Conservation (phyloP, 2,888 invertebrate genomes). For the Meta bourneti region DNA sequence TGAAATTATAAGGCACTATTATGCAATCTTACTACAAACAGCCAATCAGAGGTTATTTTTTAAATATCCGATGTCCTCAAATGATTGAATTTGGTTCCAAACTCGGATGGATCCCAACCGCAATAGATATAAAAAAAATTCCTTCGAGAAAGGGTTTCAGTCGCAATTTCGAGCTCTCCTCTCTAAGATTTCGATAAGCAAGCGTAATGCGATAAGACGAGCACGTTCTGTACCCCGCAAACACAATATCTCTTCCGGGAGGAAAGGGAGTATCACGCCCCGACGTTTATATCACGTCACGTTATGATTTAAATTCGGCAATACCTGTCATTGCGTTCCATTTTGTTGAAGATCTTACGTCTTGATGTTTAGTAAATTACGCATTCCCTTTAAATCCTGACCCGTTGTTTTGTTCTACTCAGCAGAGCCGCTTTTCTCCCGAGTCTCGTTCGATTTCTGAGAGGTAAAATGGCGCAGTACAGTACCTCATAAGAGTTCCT, state of each 20-base stretch:
- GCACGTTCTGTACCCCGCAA: constrained; percentile 56
- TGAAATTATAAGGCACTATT: too few species aligned
- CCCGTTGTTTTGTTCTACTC: constrained; percentile 67
- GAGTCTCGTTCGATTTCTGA: background rate
- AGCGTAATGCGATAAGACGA: constrained; percentile 54
- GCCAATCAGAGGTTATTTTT: too few species aligned
- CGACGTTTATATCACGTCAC: constrained; percentile 68
- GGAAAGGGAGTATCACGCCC: constrained; percentile 60
- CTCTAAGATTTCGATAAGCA: constrained; percentile 4
- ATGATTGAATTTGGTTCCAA: background rate
- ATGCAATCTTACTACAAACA: too few species aligned
- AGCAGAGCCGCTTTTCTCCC: constrained; percentile 18
- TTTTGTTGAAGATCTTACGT: constrained; percentile 74
- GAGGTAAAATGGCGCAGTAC: constrained; percentile 30
- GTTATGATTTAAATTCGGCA: constrained; percentile 76
- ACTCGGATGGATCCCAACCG: background rate
- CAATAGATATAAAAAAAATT: background rate
- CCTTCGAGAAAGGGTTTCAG: background rate
- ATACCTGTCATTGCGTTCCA: constrained; percentile 75
- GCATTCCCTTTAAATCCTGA: constrained; percentile 71
- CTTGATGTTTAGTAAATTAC: constrained; percentile 75
- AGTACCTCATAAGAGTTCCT: background rate
- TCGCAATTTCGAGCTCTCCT: constrained; percentile 9
- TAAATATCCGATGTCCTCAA: background rate
- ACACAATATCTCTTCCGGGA: constrained; percentile 70